Evolutionary conservation across 2,113 vertebrate genomes (phyloP), one percentile per base, ranked within the genome.

Genomic region (Lepus americanus): DNA sequence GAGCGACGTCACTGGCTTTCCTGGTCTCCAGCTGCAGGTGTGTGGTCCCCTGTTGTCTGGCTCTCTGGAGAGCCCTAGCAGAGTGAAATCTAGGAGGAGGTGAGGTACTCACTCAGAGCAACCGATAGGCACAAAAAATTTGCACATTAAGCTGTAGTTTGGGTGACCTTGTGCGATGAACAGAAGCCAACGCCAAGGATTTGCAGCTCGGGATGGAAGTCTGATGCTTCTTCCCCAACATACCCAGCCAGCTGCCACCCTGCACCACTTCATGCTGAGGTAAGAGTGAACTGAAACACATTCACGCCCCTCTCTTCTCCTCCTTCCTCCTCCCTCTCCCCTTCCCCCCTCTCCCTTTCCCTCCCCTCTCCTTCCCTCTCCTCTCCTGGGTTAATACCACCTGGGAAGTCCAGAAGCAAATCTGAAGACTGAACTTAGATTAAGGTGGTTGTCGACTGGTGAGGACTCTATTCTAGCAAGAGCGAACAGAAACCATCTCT

Each of bases 51-150:
- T 31, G 16, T 29, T 82, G 59, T 67, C 31, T 85, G 31, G 70
- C 70, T 86, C 66, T 55, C 49, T 55, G 31, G 66, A 70, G 31
- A 70, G 67, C 67, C 19, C 67, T 72, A 33, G 14, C n/a, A 78
- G 16, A 20, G 80, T 92, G 33, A 89, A 86, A 77, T 94, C 29
- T 79, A 72, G 33, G 44, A 88, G 70, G 25, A 90, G 31, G 1
- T n/a, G 51, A 73, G 36, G 83, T 72, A 72, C 72, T 77, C 81
- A 80, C 27, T 86, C 44, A 87, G 67, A 77, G 27, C 27, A 36
- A 63, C 10, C 29, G 13, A 51, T n/a, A 25, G 9, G 25, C 36
- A 67, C 61, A 49, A 85, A 80, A 81, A 33, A 92, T 16, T 10
- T 81, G 6, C 49, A 55, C 13, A 82, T 20, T 44, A 6, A 70